These are phyloP conservation scores for Columba janthina DNA, from an alignment of 2,113 vertebrate species.

Conservation along the genomic window DNA sequence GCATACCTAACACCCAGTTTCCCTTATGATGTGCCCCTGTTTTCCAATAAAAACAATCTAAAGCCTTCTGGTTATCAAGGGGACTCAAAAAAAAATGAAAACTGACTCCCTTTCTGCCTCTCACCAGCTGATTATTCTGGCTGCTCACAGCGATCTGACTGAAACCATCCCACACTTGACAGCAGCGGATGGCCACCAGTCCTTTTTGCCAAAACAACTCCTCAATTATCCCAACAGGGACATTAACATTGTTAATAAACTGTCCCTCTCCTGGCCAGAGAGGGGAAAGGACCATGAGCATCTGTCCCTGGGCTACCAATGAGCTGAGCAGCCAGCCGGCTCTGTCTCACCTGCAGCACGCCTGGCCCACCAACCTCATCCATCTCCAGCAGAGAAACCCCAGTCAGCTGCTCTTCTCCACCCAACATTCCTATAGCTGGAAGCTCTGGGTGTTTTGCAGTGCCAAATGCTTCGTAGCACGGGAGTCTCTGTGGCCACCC, in stretches of 20 bases:
- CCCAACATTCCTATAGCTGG: background rate
- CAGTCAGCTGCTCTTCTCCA: background rate
- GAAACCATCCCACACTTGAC: background rate
- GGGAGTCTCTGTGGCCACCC: slow-evolving; percentile 23
- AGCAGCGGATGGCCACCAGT: background rate
- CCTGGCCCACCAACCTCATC: background rate
- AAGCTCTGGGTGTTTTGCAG: background rate
- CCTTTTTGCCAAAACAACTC: background rate
- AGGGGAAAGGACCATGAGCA: background rate
- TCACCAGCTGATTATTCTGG: background rate
- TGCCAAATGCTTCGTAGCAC: background rate
- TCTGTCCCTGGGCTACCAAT: background rate
- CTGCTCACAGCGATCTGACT: background rate
- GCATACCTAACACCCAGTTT: background rate
- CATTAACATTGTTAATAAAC: background rate
- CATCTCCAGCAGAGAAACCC: background rate
- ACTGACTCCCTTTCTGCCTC: background rate
- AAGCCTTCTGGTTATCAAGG: background rate
- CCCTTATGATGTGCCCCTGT: background rate
- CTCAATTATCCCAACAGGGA: background rate
- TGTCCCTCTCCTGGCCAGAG: background rate
- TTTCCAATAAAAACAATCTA: slow-evolving; percentile 31
- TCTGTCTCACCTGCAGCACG: background rate
- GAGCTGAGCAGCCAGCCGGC: background rate
- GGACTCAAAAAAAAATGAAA: background rate